Conservation (phyloP, 1,140 invertebrate genomes). For the Cyrtorhinus lividipennis region DNA sequence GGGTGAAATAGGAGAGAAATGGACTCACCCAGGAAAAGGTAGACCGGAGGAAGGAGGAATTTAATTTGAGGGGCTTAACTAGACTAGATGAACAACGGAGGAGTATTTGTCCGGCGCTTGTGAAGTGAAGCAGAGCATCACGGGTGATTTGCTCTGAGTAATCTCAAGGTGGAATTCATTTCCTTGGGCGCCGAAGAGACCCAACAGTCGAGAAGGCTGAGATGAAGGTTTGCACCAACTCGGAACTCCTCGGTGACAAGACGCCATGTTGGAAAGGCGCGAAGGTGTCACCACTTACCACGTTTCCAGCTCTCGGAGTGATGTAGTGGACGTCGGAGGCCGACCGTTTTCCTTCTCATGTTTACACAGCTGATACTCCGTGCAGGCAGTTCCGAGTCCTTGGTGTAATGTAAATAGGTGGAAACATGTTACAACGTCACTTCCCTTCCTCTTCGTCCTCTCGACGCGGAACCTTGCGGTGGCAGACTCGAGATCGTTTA, state of each 20-base stretch:
- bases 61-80: conserved; percentile 7
- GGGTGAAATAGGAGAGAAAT: background rate
- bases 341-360: background rate
- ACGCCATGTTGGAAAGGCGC: too few relatives aligned
- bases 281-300: too few relatives aligned
- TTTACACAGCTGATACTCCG: background rate
- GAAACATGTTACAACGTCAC: background rate
- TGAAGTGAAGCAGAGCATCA: background rate
- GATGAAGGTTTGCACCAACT: too few relatives aligned
- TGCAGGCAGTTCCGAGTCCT: background rate
- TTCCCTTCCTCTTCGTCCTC: background rate
- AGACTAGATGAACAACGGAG: background rate
- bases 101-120: background rate
- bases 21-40: background rate
- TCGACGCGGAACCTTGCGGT: background rate
- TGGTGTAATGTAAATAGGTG: background rate
- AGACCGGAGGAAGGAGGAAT: too few relatives aligned
- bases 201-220: too few relatives aligned
- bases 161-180: too few relatives aligned
- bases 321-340: background rate
- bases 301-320: background rate
- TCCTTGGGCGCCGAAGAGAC: too few relatives aligned
- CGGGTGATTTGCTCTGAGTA: too few relatives aligned
- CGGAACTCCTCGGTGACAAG: too few relatives aligned
- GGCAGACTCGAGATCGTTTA: background rate